Base-by-base conservation (phyloP, 2,888 invertebrate species). In the Chrysolina americana region DNA sequence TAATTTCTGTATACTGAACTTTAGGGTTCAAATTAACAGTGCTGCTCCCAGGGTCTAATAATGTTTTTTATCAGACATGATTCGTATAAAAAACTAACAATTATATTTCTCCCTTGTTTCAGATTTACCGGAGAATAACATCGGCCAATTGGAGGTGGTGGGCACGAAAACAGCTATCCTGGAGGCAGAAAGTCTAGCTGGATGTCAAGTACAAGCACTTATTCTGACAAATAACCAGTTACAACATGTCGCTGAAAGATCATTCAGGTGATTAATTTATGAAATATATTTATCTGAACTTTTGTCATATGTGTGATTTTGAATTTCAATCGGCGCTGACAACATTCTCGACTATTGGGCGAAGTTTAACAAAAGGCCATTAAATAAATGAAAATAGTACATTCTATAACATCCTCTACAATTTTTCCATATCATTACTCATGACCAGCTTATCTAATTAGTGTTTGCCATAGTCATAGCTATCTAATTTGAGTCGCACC, bases 171-270 rank as follows among this genome's bases (percentile, higher is more conserved):
- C 95, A 85, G 94, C 94, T 88, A 92, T 93, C 81, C 90, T 96
- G 83, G 94, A 96, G 83, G 94, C 94, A 84, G 95, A 95, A 86
- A 94, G 94, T 77, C 90, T 95, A 84, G 94, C 93, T 79, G 93
- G 93, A 79, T 89, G 93, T 82, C 91, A 92, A 84, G 91, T 96
- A 80, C 95, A 96, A 88, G 94, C 95, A 74, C 90, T 96, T 80
- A 93, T 95, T 83, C 89, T 96, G 86, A 93, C 95, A 89, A 95
- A 94, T 89, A 96, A 96, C 89, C 92, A 93, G 89, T 91, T 96
- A 83, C 92, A 94, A 87, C 92, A 92, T 88, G 93, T 96, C 86
- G 94, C 94, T 78, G 93, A 93, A 80, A 92, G 93, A 87, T 93
- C 95, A 83, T 93, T 96, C 87, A 92, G 93, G 96, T 96, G 36